These are phyloP conservation scores for Parazoanthus swiftii DNA, from an alignment of 92 coral and sea anemone species.

Conservation along the genomic window DNA sequence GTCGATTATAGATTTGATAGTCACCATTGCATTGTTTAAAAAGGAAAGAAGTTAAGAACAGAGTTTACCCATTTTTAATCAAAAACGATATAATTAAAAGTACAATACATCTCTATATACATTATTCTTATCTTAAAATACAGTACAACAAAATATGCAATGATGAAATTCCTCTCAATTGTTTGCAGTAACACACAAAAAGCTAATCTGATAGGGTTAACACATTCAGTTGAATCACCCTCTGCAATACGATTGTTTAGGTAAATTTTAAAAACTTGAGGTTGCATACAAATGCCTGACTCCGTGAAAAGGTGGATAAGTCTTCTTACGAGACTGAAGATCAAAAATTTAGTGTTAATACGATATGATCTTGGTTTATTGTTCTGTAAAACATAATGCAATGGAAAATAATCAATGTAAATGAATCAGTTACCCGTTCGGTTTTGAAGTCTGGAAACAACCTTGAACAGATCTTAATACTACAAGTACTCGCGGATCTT, in stretches of 20 bases:
- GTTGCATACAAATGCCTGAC: background rate
- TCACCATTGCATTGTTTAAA: too few species aligned
- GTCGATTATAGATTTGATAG: too few species aligned
- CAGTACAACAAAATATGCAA: background rate
- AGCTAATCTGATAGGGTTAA: background rate
- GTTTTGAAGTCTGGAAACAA: background rate
- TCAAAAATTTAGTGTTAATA: background rate
- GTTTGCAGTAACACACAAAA: background rate
- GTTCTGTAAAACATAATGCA: background rate
- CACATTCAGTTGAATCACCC: background rate
- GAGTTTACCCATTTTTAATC: too few species aligned
- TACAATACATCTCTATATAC: too few species aligned
- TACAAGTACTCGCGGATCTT: background rate
- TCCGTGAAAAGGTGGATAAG: background rate
- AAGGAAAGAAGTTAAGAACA: too few species aligned
- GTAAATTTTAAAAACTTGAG: background rate
- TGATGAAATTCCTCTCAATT: background rate
- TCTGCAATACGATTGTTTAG: background rate
- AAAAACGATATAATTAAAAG: too few species aligned
- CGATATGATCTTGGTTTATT: background rate
- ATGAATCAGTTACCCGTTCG: too few species aligned
- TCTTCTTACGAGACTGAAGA: background rate
- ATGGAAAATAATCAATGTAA: too few species aligned
- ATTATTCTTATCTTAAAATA: too few species aligned
- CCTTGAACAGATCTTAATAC: background rate